phyloP scores from a whole-genome alignment of 1,140 invertebrate genomes.

The Drosophila nebulosa region DNA sequence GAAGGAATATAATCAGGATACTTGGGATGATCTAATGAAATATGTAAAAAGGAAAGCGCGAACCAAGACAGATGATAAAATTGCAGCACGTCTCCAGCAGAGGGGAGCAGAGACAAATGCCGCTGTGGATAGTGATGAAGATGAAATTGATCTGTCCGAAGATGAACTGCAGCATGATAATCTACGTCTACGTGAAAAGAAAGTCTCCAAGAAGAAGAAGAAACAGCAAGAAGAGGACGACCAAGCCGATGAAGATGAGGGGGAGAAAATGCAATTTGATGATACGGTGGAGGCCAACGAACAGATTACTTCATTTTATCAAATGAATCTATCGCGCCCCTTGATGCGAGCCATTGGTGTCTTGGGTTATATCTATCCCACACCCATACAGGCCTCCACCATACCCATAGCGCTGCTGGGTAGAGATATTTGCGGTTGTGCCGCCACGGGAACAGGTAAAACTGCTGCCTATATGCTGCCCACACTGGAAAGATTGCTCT shows the following conservation, averaged over 20 bases:
- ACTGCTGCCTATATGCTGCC: slow-evolving; percentile 99
- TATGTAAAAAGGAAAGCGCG: slow-evolving; percentile 91
- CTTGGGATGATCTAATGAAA: slow-evolving; percentile 92
- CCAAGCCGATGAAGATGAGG: slow-evolving; percentile 82
- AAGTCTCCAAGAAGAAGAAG: slow-evolving; percentile 83
- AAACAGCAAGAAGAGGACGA: slow-evolving; percentile 81
- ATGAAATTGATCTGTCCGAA: slow-evolving; percentile 84
- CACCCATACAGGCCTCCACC: slow-evolving; percentile 97
- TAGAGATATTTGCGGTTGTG: slow-evolving; percentile 80
- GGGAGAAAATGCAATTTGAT: slow-evolving; percentile 86
- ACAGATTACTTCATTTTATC: slow-evolving; percentile 90
- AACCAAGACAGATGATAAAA: slow-evolving; percentile 93
- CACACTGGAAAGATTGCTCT: slow-evolving; percentile 95
- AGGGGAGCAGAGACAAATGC: slow-evolving; percentile 81
- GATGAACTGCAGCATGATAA: slow-evolving; percentile 88
- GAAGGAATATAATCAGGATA: slow-evolving; percentile 89
- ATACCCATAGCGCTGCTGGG: slow-evolving; percentile 95
- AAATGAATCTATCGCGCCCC: slow-evolving; percentile 96
- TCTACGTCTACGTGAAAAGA: slow-evolving; percentile 84
- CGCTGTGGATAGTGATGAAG: slow-evolving; percentile 67
- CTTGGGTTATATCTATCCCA: slow-evolving; percentile 95
- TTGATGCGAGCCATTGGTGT: slow-evolving; percentile 93
- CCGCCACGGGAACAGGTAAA: slow-evolving; percentile 98
- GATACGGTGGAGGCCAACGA: slow-evolving; percentile 87
- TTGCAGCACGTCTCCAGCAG: slow-evolving; percentile 80